Evolutionary conservation across 2,797 vertebrate species (phyloP).

Genomic region (Chaenodraco wilsoni): DNA sequence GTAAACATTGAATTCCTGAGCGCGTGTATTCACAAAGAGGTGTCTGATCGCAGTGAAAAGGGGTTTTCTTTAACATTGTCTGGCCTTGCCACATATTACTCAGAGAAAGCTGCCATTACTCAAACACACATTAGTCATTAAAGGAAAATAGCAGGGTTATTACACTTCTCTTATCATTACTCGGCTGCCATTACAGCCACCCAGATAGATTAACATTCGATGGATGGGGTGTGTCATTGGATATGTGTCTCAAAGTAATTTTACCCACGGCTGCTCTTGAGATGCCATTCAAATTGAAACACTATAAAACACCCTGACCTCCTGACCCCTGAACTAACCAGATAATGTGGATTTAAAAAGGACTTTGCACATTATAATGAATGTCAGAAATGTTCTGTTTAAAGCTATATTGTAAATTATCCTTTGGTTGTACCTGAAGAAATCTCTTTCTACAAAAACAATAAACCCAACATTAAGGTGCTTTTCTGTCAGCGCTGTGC

Average conservation of each 20-base stretch:
- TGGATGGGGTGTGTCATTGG: conserved; percentile 66
- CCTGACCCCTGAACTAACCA: conserved; percentile 45
- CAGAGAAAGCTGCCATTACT: conserved; percentile 58
- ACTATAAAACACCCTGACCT: conserved; percentile 59
- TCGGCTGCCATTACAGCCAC: conserved; percentile 54
- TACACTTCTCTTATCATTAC: conserved; percentile 66
- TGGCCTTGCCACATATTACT: conserved; percentile 72
- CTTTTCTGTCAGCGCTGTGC: conserved; percentile 54
- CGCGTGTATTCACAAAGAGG: conserved; percentile 74
- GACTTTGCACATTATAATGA: conserved; percentile 12
- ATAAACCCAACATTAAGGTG: conserved; percentile 62
- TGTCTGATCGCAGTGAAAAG: conserved; percentile 51
- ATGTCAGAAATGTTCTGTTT: conserved; percentile 14
- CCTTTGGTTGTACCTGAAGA: conserved; percentile 51
- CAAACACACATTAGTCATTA: conserved; percentile 70
- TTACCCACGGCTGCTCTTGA: conserved; percentile 62
- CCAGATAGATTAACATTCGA: conserved; percentile 57
- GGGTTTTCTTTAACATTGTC: conserved; percentile 66
- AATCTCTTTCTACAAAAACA: conserved; percentile 43
- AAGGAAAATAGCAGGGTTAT: conserved; percentile 70
- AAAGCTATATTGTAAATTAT: conserved; percentile 51
- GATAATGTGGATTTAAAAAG: conserved; percentile 35
- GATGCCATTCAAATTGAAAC: conserved; percentile 61
- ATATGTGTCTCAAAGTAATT: conserved; percentile 68
- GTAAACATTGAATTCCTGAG: conserved; percentile 72